phyloP scores from a whole-genome alignment of 37 sponge, comb jelly and placozoan species.

The Chondrilla cf. caribensis region DNA sequence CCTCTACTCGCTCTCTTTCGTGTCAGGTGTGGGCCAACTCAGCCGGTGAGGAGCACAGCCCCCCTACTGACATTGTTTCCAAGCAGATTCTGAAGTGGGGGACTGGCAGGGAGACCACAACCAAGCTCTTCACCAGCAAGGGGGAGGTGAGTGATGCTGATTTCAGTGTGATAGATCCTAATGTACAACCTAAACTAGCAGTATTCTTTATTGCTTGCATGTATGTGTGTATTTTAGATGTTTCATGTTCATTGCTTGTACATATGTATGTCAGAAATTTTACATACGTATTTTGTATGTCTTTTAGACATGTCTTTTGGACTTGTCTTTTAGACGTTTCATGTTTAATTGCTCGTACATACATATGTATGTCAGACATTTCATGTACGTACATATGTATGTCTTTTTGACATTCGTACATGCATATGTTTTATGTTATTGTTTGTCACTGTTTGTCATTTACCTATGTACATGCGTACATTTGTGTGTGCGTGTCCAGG shows the following conservation, averaged over 20 bases:
- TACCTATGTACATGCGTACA: no score
- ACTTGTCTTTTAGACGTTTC: no score
- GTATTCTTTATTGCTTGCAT: background rate
- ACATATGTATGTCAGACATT: no score
- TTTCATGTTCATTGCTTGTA: background rate
- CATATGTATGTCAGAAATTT: no score
- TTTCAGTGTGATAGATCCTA: background rate
- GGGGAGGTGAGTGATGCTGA: slow-evolving; percentile 62
- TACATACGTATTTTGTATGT: no score
- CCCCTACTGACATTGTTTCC: slow-evolving; percentile 80
- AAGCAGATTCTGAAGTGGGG: slow-evolving; percentile 71
- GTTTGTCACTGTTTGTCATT: no score
- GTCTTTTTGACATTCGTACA: no score
- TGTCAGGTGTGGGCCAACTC: slow-evolving; percentile 63
- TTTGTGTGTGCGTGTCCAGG: slow-evolving; percentile 27
- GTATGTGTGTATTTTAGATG: background rate
- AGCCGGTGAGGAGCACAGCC: slow-evolving; percentile 64
- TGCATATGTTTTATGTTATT: no score
- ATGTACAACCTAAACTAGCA: background rate
- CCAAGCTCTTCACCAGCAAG: slow-evolving; percentile 48
- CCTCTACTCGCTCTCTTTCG: background rate
- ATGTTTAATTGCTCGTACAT: no score
- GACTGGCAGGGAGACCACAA: slow-evolving; percentile 51
- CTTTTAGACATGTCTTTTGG: no score
- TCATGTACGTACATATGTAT: no score